Percentiles rank a stretch among this genome's conserved stretches.
These are phyloP conservation scores for Lepilemur ruficaudatus DNA, from an alignment of 2,797 vertebrate genomes.

Conservation along the genomic window DNA sequence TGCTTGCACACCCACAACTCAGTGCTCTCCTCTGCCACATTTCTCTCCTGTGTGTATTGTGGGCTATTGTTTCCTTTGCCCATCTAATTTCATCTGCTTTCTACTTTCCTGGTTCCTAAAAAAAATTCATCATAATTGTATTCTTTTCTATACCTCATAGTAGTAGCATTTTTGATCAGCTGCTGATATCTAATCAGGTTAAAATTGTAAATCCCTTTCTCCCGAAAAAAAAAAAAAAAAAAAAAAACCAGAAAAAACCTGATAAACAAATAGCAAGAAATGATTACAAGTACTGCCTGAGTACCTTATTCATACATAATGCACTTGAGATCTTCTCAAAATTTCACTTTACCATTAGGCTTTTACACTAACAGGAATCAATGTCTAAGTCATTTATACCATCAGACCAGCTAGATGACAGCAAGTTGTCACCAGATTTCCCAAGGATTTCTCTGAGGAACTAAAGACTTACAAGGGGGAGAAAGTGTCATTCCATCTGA, in stretches of 20 bases:
- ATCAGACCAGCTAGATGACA: slow-evolving; percentile 21
- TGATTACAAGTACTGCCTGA: neutral
- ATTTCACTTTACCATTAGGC: neutral
- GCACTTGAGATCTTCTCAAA: neutral
- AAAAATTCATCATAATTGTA: neutral
- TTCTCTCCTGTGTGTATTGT: neutral
- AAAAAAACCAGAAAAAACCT: neutral
- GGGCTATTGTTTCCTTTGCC: neutral
- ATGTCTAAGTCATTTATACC: slow-evolving; percentile 28
- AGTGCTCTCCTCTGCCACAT: neutral
- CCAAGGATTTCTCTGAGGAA: slow-evolving; percentile 46
- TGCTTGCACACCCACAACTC: neutral
- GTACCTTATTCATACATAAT: neutral
- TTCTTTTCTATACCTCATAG: neutral
- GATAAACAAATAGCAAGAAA: neutral
- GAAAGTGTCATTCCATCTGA: slow-evolving; percentile 22
- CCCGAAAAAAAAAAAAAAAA: neutral
- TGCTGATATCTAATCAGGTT: neutral
- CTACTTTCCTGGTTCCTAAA: neutral
- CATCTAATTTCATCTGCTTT: neutral
- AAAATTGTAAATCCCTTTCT: neutral
- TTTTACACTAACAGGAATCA: neutral
- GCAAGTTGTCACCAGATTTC: slow-evolving; percentile 50
- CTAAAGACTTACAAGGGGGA: neutral
- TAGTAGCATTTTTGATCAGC: neutral